Conservation (phyloP, 2,797 vertebrate species). For the Sitta carolinensis region DNA sequence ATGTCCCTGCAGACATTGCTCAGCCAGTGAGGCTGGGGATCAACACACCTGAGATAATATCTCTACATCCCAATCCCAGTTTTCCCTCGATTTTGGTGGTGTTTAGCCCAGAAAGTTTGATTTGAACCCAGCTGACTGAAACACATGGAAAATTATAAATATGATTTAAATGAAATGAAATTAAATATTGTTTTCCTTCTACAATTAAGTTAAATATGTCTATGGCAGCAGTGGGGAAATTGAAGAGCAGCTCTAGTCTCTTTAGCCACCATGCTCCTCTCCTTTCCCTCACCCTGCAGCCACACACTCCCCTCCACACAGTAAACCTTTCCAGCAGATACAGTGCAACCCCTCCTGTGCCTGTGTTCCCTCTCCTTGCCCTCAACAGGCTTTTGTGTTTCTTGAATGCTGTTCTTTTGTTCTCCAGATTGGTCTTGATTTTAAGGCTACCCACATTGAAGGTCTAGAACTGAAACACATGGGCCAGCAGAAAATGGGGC, state of each 20-base stretch:
- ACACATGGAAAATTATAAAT: background rate
- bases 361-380: background rate
- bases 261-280: background rate
- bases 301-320: background rate
- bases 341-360: background rate
- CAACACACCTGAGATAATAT: background rate
- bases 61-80: background rate
- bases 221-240: background rate
- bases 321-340: background rate
- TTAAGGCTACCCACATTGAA: constrained; percentile 87
- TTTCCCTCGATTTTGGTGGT: background rate
- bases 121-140: background rate
- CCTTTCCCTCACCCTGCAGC: background rate
- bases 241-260: background rate
- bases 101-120: rapidly evolving
- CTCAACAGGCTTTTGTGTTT: background rate
- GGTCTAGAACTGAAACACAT: constrained; percentile 91
- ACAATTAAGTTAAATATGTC: background rate
- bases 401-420: background rate
- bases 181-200: background rate
- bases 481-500: constrained; percentile 96
- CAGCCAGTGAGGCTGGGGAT: background rate
- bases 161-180: no score
- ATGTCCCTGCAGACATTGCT: background rate
- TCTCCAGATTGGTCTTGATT: constrained; percentile 86